A percentile compares a stretch with the other conserved stretches of the same genome.
Evolutionary conservation across 2,888 invertebrate genomes (phyloP).

Genomic region (Perdita meconis): DNA sequence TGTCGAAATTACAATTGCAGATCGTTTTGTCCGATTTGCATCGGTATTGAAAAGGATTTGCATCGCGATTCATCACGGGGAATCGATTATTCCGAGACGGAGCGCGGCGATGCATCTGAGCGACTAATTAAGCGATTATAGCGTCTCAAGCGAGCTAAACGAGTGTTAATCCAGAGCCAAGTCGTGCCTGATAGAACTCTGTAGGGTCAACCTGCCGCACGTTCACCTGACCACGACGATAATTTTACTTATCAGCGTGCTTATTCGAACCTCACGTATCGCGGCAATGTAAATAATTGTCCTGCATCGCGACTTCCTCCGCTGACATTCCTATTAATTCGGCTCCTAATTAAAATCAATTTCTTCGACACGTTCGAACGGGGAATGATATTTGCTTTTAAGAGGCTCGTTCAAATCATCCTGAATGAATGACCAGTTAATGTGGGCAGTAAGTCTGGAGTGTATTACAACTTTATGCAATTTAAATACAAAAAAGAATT

Average conservation of each 20-base stretch:
- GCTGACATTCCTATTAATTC: constrained; percentile 7
- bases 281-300: constrained; percentile 26
- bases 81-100: constrained; percentile 60
- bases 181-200: constrained; percentile 60
- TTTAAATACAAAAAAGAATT: too few species aligned
- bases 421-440: neutral
- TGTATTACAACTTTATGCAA: too few species aligned
- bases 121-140: constrained; percentile 72
- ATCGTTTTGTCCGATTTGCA: constrained; percentile 22
- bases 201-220: constrained; percentile 60
- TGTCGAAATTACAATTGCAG: constrained; percentile 41
- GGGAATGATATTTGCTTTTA: neutral
- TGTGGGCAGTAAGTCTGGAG: neutral
- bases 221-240: constrained; percentile 56
- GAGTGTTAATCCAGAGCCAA: constrained; percentile 70
- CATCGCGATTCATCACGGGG: constrained; percentile 33
- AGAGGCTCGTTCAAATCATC: neutral
- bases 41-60: constrained; percentile 40
- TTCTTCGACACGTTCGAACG: constrained; percentile 27
- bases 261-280: constrained; percentile 31
- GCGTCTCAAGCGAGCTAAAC: constrained; percentile 62
- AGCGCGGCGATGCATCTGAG: constrained; percentile 47
- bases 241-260: constrained; percentile 63
- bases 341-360: constrained; percentile 47
- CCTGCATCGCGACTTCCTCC: constrained; percentile 1